Evolutionary conservation across 2,888 invertebrate genomes (phyloP).

Genomic region (Labia minor): DNA sequence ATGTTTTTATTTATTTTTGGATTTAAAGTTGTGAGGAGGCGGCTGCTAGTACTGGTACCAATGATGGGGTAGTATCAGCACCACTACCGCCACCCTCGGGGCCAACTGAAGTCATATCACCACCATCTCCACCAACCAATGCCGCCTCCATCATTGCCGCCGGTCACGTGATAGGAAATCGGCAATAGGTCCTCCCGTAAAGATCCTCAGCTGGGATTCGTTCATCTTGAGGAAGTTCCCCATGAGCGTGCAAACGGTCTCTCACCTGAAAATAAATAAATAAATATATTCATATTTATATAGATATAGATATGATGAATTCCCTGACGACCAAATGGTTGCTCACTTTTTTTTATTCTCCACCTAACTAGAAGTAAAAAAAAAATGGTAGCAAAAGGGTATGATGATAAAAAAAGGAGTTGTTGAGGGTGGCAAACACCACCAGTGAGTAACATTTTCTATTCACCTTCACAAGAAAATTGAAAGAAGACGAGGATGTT

Average conservation of each 20-base stretch:
- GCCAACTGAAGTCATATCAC: neutral
- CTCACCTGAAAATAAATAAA: conserved; percentile 39
- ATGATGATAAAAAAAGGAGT: too few species aligned
- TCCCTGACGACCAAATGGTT: too few species aligned
- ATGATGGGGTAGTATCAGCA: neutral
- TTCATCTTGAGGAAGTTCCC: conserved; percentile 46
- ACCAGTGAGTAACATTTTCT: too few species aligned
- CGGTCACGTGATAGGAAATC: conserved; percentile 32
- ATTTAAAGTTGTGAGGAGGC: neutral
- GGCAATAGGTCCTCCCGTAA: conserved; percentile 47
- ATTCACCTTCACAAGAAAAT: too few species aligned
- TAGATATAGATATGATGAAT: conserved; percentile 14
- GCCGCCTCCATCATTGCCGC: neutral
- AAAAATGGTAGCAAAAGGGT: too few species aligned
- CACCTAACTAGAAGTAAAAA: too few species aligned
- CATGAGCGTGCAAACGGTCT: conserved; percentile 45
- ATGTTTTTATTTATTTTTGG: too few species aligned
- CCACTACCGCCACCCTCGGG: too few species aligned
- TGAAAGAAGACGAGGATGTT: too few species aligned
- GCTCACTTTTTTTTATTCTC: too few species aligned
- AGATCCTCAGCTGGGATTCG: conserved; percentile 47
- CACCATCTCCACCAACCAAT: neutral
- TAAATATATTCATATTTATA: conserved; percentile 17
- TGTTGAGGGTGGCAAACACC: too few species aligned
- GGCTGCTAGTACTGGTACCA: neutral